A percentile compares a stretch with the other conserved stretches of the same genome.
phyloP scores from a whole-genome alignment of 2,888 invertebrate species.

The Amiota minor region DNA sequence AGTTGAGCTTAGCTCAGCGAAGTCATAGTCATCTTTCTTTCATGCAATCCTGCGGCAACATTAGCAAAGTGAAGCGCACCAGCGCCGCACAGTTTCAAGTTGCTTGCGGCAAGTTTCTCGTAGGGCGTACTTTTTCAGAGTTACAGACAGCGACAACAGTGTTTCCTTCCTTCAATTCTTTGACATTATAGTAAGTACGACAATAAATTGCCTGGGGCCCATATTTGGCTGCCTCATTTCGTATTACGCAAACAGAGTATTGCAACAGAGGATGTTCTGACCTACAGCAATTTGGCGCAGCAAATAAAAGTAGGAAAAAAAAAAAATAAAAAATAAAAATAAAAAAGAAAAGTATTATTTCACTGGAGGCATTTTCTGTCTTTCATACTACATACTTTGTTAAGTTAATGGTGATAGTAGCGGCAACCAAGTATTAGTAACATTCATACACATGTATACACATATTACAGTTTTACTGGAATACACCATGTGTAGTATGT shows the following conservation, averaged over 20 bases:
- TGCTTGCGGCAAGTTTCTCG: constrained; percentile 11
- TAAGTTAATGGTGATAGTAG: neutral
- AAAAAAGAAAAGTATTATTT: neutral
- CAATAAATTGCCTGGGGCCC: constrained; percentile 9
- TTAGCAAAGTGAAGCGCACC: constrained; percentile 64
- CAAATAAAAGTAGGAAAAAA: neutral
- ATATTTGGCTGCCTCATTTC: constrained; percentile 22
- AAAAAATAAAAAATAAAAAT: neutral
- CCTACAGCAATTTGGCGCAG: constrained; percentile 14
- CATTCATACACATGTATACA: too few relatives aligned
- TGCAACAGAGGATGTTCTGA: neutral
- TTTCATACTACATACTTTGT: constrained; percentile 11
- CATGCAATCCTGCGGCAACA: constrained; percentile 55
- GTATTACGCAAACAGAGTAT: neutral
- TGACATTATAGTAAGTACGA: constrained; percentile 39
- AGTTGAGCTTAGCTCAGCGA: neutral
- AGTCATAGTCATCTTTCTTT: constrained; percentile 1
- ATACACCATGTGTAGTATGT: too few relatives aligned
- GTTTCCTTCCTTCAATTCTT: constrained; percentile 46
- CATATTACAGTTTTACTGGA: too few relatives aligned
- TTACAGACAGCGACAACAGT: constrained; percentile 30
- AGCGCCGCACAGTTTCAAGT: constrained; percentile 40
- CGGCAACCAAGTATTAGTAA: too few relatives aligned
- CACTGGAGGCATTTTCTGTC: neutral
- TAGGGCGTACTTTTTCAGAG: constrained; percentile 51